phyloP scores from a whole-genome alignment of 2,888 invertebrate genomes.

The Camponotus fellah region DNA sequence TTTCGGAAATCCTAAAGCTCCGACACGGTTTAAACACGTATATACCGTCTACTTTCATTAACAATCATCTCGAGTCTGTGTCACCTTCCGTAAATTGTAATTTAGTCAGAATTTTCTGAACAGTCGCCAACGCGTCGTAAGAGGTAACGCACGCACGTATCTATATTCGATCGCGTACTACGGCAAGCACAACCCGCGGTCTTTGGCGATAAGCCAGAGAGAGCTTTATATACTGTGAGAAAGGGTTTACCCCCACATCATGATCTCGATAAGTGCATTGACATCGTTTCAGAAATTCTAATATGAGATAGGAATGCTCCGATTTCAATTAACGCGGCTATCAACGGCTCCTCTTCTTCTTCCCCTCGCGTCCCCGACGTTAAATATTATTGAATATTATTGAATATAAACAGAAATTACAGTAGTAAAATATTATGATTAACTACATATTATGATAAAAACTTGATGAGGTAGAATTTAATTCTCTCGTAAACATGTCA shows the following conservation, averaged over 20 bases:
- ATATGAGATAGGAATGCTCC: conserved; percentile 57
- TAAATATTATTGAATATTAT: conserved; percentile 2
- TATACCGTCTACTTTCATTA: conserved; percentile 25
- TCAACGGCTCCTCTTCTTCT: not conserved
- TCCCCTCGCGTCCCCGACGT: not conserved
- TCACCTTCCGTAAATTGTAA: conserved; percentile 43
- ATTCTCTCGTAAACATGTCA: not conserved
- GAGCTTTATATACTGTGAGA: conserved; percentile 59
- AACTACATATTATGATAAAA: not conserved
- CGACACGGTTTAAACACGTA: conserved; percentile 32
- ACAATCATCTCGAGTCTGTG: conserved; percentile 32
- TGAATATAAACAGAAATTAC: not conserved
- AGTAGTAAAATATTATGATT: conserved; percentile 15
- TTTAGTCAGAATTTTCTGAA: conserved; percentile 44
- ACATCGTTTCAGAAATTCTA: conserved; percentile 68
- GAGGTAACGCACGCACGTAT: conserved; percentile 32
- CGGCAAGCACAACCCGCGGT: conserved; percentile 36
- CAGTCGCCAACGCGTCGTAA: conserved; percentile 41
- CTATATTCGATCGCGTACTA: conserved; percentile 52
- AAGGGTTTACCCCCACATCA: conserved; percentile 64
- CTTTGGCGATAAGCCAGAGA: conserved; percentile 60
- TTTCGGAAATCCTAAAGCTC: conserved; percentile 17
- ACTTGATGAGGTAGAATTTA: not conserved
- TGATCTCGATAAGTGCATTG: conserved; percentile 79
- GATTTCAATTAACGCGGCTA: conserved; percentile 23